These are phyloP conservation scores for Ptychochromis oligacanthus DNA, from an alignment of 2,113 vertebrate species.

Conservation along the genomic window DNA sequence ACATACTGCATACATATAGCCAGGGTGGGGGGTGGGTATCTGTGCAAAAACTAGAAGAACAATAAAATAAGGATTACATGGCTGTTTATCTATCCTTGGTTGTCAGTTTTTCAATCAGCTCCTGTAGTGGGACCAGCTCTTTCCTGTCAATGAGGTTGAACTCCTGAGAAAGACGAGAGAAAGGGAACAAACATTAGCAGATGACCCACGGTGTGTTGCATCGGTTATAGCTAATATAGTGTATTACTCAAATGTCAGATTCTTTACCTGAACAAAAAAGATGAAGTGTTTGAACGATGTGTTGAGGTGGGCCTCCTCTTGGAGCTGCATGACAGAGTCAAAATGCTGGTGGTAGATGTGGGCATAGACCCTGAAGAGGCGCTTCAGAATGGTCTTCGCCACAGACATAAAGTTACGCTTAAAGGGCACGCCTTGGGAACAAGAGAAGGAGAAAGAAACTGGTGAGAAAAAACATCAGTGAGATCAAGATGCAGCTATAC, in stretches of 20 bases:
- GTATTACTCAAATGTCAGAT: background rate
- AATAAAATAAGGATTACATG: slow-evolving; percentile 49
- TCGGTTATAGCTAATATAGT: background rate
- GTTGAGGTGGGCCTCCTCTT: slow-evolving; percentile 97
- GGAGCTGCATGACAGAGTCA: slow-evolving; percentile 94
- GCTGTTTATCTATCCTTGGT: slow-evolving; percentile 94
- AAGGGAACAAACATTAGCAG: background rate
- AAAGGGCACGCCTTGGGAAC: slow-evolving; percentile 88
- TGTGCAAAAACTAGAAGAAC: slow-evolving; percentile 77
- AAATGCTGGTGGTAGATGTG: slow-evolving; percentile 99
- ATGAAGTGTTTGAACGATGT: slow-evolving; percentile 99
- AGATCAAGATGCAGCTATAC: background rate
- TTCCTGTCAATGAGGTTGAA: slow-evolving; percentile 96
- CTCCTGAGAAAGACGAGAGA: slow-evolving; percentile 79
- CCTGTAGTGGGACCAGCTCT: slow-evolving; percentile 95
- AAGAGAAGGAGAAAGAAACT: background rate
- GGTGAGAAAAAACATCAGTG: background rate
- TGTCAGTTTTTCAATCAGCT: slow-evolving; percentile 95
- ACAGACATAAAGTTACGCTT: slow-evolving; percentile 97
- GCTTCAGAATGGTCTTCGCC: slow-evolving; percentile 96
- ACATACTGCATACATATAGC: slow-evolving; percentile 77
- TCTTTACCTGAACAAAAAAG: slow-evolving; percentile 93
- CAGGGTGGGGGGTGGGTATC: slow-evolving; percentile 70
- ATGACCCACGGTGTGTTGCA: background rate
- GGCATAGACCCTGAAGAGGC: slow-evolving; percentile 96